phyloP scores from a whole-genome alignment of 1,140 invertebrate genomes.

The Acromyrmex heyeri region DNA sequence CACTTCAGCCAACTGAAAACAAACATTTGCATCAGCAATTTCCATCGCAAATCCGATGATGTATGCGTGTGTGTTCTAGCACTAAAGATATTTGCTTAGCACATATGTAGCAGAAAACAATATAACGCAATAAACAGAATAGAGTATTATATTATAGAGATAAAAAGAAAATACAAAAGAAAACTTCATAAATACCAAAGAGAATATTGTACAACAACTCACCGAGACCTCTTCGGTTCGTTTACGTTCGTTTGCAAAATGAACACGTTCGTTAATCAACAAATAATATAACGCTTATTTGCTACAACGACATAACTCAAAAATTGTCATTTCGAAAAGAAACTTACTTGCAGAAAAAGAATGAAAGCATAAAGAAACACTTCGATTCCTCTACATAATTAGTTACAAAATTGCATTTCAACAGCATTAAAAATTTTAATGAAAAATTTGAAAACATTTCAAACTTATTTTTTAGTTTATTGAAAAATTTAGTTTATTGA shows the following conservation, averaged over 20 bases:
- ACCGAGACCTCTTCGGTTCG: background rate
- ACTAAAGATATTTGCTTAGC: background rate
- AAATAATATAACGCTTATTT: background rate
- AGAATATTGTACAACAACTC: constrained; percentile 30
- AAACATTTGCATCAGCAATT: constrained; percentile 28
- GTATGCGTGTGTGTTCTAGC: background rate
- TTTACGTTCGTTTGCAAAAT: constrained; percentile 32
- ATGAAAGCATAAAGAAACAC: too few relatives aligned
- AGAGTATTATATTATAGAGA: background rate
- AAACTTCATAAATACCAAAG: background rate
- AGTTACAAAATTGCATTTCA: too few relatives aligned
- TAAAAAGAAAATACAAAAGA: constrained; percentile 18
- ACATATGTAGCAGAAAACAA: background rate
- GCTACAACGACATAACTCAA: too few relatives aligned
- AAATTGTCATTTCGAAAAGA: too few relatives aligned
- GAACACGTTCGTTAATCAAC: constrained; percentile 27
- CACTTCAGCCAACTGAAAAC: constrained; percentile 87
- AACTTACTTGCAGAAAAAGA: too few relatives aligned
- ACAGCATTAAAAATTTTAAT: too few relatives aligned
- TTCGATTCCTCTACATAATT: too few relatives aligned
- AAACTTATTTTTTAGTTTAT: too few relatives aligned
- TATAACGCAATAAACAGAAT: background rate
- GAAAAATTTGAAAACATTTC: too few relatives aligned
- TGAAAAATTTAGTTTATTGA: too few relatives aligned
- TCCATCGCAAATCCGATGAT: constrained; percentile 19